phyloP scores from a whole-genome alignment of 2,113 vertebrate species.

The Panthera tigris region DNA sequence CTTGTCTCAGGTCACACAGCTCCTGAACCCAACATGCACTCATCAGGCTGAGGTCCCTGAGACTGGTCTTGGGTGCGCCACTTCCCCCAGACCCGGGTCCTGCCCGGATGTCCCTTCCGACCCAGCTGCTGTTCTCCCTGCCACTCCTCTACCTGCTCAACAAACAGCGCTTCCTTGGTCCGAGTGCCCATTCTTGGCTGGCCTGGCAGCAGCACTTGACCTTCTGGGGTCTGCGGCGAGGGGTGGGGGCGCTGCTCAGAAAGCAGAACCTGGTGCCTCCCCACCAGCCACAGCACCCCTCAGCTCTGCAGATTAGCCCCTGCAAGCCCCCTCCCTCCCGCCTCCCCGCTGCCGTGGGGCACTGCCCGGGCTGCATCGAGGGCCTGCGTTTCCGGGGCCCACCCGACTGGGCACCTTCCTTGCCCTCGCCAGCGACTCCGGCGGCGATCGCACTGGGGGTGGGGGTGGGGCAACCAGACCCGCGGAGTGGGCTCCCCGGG shows the following conservation, averaged over 20 bases:
- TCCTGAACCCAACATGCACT: neutral
- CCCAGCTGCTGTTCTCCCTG: neutral
- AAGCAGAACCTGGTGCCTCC: neutral
- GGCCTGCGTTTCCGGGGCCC: neutral
- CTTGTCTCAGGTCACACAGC: neutral
- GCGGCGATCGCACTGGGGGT: no score
- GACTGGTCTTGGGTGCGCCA: neutral
- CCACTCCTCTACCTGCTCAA: neutral
- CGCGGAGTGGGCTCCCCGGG: neutral
- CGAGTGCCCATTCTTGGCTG: neutral
- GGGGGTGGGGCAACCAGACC: fast-evolving
- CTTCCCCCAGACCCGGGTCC: no score
- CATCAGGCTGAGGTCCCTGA: neutral
- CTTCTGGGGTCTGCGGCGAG: neutral
- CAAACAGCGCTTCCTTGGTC: fast-evolving
- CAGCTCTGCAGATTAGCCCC: fast-evolving
- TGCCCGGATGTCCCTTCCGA: neutral
- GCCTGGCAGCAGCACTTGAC: neutral
- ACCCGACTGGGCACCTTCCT: neutral
- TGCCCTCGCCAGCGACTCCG: fast-evolving
- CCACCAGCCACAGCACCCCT: neutral
- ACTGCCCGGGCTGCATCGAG: fast-evolving
- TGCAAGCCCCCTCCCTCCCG: no score
- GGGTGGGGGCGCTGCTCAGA: neutral
- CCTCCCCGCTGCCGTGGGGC: neutral